A percentile compares a stretch with the other conserved stretches of the same genome.
phyloP scores from a whole-genome alignment of 2,888 invertebrate species.

The Cataglyphis livida region DNA sequence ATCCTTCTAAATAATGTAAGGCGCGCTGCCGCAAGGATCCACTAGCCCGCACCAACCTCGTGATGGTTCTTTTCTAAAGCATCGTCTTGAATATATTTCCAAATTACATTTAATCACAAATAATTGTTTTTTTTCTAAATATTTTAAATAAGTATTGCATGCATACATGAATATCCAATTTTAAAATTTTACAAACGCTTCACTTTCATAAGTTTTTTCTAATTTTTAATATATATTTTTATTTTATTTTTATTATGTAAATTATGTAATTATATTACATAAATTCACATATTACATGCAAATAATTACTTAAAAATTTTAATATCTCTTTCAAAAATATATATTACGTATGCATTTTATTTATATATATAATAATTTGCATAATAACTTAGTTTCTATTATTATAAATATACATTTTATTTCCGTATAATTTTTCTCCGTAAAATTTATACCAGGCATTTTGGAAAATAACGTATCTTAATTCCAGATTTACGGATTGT shows the following conservation, averaged over 20 bases:
- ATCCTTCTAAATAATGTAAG: slow-evolving; percentile 84
- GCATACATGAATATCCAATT: background rate
- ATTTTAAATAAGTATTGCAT: background rate
- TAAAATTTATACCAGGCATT: background rate
- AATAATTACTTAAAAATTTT: background rate
- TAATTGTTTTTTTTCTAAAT: background rate
- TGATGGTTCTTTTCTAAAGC: slow-evolving; percentile 51
- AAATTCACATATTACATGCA: background rate
- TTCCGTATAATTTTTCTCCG: background rate
- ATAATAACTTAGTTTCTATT: background rate
- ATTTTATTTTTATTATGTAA: too few relatives aligned
- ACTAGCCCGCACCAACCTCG: slow-evolving; percentile 57
- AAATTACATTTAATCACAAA: slow-evolving; percentile 8
- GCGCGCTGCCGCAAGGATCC: slow-evolving; percentile 77
- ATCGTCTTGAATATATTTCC: slow-evolving; percentile 44
- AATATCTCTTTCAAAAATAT: background rate
- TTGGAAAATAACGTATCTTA: background rate
- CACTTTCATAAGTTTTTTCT: background rate
- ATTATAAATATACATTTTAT: background rate
- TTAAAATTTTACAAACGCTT: background rate
- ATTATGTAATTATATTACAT: too few relatives aligned
- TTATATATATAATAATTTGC: background rate
- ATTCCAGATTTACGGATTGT: slow-evolving; percentile 8
- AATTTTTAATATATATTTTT: background rate
- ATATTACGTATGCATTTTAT: background rate